Base-by-base conservation (phyloP, 2,797 vertebrate genomes). In the Acanthornis magna region DNA sequence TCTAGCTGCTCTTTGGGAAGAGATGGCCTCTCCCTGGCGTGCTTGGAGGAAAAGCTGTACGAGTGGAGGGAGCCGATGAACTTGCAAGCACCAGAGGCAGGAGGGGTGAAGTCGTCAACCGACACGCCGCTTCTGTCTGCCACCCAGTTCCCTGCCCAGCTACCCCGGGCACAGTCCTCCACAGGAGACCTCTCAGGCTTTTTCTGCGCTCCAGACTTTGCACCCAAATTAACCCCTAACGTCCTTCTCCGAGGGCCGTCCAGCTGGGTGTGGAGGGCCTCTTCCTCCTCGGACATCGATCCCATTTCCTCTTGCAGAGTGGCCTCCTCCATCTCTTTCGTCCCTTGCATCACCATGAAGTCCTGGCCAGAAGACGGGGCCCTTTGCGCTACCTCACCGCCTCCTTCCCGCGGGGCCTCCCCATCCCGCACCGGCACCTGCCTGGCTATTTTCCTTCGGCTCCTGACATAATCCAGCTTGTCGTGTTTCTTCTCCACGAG, bases 21-120 rank as follows among this genome's bases (percentile, higher is more conserved):
- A 3, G 98, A 81, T 0, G 98, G 97, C 86, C 95, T 95, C 96
- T 98, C 98, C 22, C 98, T 88, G 23, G 96, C 81, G 16, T 98
- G 98, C 89, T 93, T 97, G n/a, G 98, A 98, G 83, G 98, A 98
- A 78, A 98, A 98, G 87, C 98, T 98, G 48, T 98, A 98, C 1
- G 98, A 98, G 79, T 98, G 98, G 25, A 98, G 97, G 9, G 98
- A 98, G 72, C 97, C 98, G 4, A 98, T 98, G 78, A 98, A 98
- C 77, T 97, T 98, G 94, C 98, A 98, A 13, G 98, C 98, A 18
- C 98, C 98, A 1, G 97, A 97, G 10, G 97, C 98, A 0, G 97
- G 97, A 26, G 98, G 98, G 2, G 96, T 97, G 85, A 98, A 98
- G 92, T 98, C 98, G 0, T 98, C 97, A 5, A 95, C 75, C 0